Evolutionary conservation across 2,113 vertebrate species (phyloP).

Genomic region (Bucco capensis): DNA sequence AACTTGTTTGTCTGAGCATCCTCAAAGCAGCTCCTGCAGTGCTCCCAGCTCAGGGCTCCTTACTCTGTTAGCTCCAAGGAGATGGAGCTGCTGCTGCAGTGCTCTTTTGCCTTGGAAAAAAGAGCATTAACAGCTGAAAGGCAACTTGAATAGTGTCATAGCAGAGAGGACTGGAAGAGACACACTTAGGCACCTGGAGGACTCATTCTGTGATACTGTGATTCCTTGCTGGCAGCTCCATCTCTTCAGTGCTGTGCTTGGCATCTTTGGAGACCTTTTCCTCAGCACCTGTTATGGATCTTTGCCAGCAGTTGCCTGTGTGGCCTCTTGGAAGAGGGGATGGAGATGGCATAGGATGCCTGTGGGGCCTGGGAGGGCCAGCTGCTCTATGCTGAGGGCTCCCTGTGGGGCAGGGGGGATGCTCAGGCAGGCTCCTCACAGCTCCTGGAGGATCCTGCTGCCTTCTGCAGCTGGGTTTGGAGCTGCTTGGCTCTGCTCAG

Average conservation of each 20-base stretch:
- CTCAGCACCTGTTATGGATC: not conserved
- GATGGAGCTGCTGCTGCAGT: too few species aligned
- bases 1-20: rapidly evolving
- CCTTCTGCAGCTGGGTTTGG: not conserved
- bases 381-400: not conserved
- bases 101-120: too few species aligned
- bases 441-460: not conserved
- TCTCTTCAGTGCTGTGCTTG: not conserved
- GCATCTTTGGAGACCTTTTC: not conserved
- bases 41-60: too few species aligned
- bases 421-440: not conserved
- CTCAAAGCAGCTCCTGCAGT: not conserved
- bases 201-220: too few species aligned
- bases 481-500: rapidly evolving
- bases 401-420: not conserved
- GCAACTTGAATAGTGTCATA: too few species aligned
- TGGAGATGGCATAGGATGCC: rapidly evolving
- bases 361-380: not conserved
- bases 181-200: too few species aligned
- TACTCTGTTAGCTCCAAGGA: too few species aligned
- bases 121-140: too few species aligned
- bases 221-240: not conserved
- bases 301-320: not conserved
- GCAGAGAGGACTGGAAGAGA: too few species aligned
- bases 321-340: not conserved